Evolutionary conservation across 2,888 invertebrate species (phyloP).

Genomic region (Aporophyla lueneburgensis): DNA sequence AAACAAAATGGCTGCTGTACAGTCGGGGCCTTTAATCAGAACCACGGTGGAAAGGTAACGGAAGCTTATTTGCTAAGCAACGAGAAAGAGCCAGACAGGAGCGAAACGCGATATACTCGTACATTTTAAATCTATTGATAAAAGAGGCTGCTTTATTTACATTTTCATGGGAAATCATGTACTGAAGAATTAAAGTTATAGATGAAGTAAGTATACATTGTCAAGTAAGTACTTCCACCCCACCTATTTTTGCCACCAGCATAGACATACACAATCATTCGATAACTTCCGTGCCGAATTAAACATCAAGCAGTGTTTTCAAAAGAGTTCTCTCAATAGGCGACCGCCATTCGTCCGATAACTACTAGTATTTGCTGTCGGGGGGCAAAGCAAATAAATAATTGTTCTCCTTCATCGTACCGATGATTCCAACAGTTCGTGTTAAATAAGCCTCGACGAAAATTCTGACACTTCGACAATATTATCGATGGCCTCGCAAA

Average conservation of each 20-base stretch:
- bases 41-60: slow-evolving; percentile 6
- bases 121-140: slow-evolving; percentile 4
- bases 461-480: too few relatives aligned
- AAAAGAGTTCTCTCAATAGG: not conserved
- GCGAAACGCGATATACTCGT: slow-evolving; percentile 8
- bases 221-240: not conserved
- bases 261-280: not conserved
- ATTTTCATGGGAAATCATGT: too few relatives aligned
- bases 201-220: not conserved
- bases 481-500: too few relatives aligned
- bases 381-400: not conserved
- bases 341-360: not conserved
- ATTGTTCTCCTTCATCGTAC: too few relatives aligned
- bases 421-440: too few relatives aligned
- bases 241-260: not conserved
- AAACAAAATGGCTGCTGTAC: slow-evolving; percentile 21
- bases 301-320: not conserved
- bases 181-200: too few relatives aligned
- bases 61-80: slow-evolving; percentile 27
- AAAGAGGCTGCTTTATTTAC: not conserved
- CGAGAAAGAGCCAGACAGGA: not conserved
- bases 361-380: too few relatives aligned
- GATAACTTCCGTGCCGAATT: not conserved
- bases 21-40: slow-evolving; percentile 41
- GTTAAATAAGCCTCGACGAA: too few relatives aligned